Evolutionary conservation across 2,888 invertebrate species (phyloP), one percentile per base, ranked within the genome.

Genomic region (Formica aserva): DNA sequence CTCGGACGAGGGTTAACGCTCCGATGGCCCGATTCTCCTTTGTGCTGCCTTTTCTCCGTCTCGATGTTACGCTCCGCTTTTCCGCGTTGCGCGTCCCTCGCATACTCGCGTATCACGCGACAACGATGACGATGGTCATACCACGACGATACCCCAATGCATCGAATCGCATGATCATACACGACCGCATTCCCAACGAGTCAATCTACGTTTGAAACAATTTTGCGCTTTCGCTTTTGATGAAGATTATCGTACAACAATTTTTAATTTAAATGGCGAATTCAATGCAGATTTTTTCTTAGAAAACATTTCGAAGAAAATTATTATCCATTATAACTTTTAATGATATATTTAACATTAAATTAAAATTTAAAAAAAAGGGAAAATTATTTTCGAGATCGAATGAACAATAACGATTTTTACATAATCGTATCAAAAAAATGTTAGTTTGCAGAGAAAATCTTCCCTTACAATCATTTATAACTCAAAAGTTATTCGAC

Each of bases 11-110:
- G 71, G 45, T 82, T 86, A 84, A 87, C 88, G 84, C 86, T 87
- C 84, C 74, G 83, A 85, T 88, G 82, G 83, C 80, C 60, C 80
- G 86, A 82, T 87, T 83, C 72, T 66, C 72, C 82, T 86, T 86
- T 87, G 83, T 87, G 81, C 60, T 83, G 22, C 41, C 75, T 75
- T 74, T 80, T 80, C 78, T 71, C 32, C 78, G 22, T 71, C 71
- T 78, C 78, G 32, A 35, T 41, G 57, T 78, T 84, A n/a, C 32
- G 71, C 18, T 48, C 52, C 48, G 35, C n/a, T 75, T 38, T 81
- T 81, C 38, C 63, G 63, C 29, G 75, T 75, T 75, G 74, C 48
- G 29, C 29, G 38, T 52, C n/a, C 29, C 38, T 63, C 38, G 29
- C 57, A 72, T 45, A 41, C 35, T 48, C 60, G 32, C 18, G 72